phyloP scores from a whole-genome alignment of 2,888 invertebrate genomes.

The Sinodicranocentrus sp. region DNA sequence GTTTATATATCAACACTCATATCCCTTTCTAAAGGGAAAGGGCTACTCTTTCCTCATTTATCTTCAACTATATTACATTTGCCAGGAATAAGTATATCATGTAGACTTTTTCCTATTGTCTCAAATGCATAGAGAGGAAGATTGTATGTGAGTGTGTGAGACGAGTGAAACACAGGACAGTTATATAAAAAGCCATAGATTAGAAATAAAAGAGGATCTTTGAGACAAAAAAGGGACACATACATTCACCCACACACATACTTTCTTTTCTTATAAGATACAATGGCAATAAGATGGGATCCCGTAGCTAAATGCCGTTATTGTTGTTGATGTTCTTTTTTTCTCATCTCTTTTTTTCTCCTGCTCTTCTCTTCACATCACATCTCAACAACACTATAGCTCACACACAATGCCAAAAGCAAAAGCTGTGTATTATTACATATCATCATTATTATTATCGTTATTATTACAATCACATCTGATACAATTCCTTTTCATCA shows the following conservation, averaged over 20 bases:
- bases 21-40: constrained; percentile 7
- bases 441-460: constrained; percentile 53
- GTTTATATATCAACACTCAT: not conserved
- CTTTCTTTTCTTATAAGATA: not conserved
- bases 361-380: not conserved
- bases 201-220: constrained; percentile 29
- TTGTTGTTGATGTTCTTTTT: constrained; percentile 47
- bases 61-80: constrained; percentile 36
- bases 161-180: constrained; percentile 7
- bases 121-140: not conserved
- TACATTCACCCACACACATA: too few relatives aligned
- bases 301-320: constrained; percentile 36
- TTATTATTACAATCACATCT: constrained; percentile 55
- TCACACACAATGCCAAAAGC: constrained; percentile 21
- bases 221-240: constrained; percentile 13
- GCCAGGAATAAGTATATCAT: not conserved
- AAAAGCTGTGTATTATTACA: constrained; percentile 33
- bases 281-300: constrained; percentile 29
- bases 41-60: constrained; percentile 33
- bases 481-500: constrained; percentile 40
- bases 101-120: not conserved
- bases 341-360: constrained; percentile 13
- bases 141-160: not conserved
- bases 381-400: constrained; percentile 14
- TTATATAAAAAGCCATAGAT: constrained; percentile 32